Base-by-base conservation (phyloP, 2,888 invertebrate genomes). In the Caenorhabditis sp. region DNA sequence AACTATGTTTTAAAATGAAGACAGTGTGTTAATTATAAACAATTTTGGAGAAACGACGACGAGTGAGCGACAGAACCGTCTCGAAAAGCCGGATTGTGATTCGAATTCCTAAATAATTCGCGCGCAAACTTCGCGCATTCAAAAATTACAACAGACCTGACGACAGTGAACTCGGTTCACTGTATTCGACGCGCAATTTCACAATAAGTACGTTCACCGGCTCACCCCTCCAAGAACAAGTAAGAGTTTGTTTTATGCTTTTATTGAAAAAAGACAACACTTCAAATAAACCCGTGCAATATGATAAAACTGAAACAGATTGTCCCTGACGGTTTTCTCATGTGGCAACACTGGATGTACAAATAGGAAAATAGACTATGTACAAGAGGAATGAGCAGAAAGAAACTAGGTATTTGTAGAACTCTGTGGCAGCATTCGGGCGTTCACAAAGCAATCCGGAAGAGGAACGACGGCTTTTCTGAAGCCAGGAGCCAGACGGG, bases 401-500 rank as follows among this genome's bases (percentile, higher is more conserved):
- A 9, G n/a, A 3, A 5, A 46, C 17, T 50, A 58, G 1, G 66
- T 24, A 41, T 32, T 56, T 7, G 48, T 11, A 22, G 24, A 24
- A 17, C 30, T 41, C n/a, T 32, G 13, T 8, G 22, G 52, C 17
- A 68, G 24, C 68, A 68, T 68, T 27, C 68, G 22, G 9, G 68
- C 68, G 26, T 58, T 71, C 9, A 46, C 73, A 11, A 83, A 79
- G 70, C 71, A 81, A 27, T 83, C 83, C 2, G 83, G 83, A 13
- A 79, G 55, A 13, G 86, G 86, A 3, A 82, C 80, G 7, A 86
- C 66, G 0, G 83, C 80, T 50, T 86, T 86, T n/a, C 86, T 58
- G 66, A 86, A 86, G 13, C 86, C 86, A 0, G 86, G 86, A 5
- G 81, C 86, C 6, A 86, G 71, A 1, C 78, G 62, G 0, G 85